Conservation (phyloP, 2,888 invertebrate species). For the Drosophila stalkeri region DNA sequence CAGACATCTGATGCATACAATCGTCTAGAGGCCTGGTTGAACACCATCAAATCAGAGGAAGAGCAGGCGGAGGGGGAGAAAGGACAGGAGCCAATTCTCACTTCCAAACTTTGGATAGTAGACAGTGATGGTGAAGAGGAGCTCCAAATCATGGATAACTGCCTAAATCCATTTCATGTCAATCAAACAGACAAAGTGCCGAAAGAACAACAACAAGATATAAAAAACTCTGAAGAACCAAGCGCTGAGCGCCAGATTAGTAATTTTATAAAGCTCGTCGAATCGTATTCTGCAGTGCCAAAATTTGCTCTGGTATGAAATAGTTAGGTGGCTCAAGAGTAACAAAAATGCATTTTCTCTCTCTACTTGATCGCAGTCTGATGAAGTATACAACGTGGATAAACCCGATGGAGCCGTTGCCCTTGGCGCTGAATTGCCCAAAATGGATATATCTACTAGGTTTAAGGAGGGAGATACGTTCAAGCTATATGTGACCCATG, state of each 20-base stretch:
- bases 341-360: not conserved
- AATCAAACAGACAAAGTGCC: not conserved
- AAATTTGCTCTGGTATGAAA: constrained; percentile 27
- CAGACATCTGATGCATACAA: not conserved
- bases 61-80: not conserved
- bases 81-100: not conserved
- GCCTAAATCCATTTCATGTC: not conserved
- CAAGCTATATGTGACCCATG: constrained; percentile 10
- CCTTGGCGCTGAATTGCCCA: not conserved
- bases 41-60: not conserved
- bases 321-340: not conserved
- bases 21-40: not conserved
- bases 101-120: not conserved
- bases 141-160: not conserved
- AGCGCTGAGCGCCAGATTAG: constrained; percentile 2
- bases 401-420: constrained; percentile 24
- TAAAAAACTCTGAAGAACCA: not conserved
- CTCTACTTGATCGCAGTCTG: constrained; percentile 17
- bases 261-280: constrained; percentile 5
- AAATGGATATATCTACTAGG: not conserved
- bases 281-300: constrained; percentile 20
- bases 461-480: not conserved
- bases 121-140: not conserved
- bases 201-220: not conserved
- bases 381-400: constrained; percentile 22